phyloP scores from a whole-genome alignment of 2,113 vertebrate genomes.

The Amphilophus citrinellus region DNA sequence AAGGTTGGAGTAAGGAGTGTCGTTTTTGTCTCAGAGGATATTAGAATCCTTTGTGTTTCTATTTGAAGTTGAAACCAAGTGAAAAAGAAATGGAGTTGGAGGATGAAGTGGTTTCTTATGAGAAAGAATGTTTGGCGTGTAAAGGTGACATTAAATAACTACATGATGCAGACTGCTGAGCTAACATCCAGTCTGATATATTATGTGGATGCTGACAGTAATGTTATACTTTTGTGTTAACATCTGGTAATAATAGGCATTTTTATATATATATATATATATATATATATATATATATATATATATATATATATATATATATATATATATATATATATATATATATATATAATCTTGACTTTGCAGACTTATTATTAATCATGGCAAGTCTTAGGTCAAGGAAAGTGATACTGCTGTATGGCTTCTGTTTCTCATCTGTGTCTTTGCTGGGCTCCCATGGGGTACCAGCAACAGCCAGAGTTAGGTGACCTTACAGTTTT shows the following conservation, averaged over 20 bases:
- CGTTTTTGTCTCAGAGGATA: background rate
- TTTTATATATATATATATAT: background rate
- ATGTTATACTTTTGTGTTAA: background rate
- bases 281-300: no score
- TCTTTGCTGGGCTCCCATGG: background rate
- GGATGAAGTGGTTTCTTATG: background rate
- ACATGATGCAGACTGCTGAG: background rate
- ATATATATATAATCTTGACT: background rate
- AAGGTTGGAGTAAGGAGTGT: background rate
- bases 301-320: no score
- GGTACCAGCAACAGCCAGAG: background rate
- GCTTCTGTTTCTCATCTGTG: background rate
- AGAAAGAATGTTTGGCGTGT: background rate
- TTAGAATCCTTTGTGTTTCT: background rate
- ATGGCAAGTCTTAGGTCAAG: background rate
- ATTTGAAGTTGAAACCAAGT: background rate
- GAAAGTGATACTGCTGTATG: background rate
- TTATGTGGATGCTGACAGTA: background rate
- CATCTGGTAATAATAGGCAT: background rate
- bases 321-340: no score
- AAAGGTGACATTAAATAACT: background rate
- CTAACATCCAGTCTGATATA: background rate
- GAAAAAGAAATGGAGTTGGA: background rate
- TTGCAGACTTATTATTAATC: background rate
- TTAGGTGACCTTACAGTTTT: conserved; percentile 7